Percentiles rank a stretch among this genome's conserved stretches.
These are phyloP conservation scores for Stenichneumon culpator DNA, from an alignment of 2,888 invertebrate genomes.

Conservation along the genomic window DNA sequence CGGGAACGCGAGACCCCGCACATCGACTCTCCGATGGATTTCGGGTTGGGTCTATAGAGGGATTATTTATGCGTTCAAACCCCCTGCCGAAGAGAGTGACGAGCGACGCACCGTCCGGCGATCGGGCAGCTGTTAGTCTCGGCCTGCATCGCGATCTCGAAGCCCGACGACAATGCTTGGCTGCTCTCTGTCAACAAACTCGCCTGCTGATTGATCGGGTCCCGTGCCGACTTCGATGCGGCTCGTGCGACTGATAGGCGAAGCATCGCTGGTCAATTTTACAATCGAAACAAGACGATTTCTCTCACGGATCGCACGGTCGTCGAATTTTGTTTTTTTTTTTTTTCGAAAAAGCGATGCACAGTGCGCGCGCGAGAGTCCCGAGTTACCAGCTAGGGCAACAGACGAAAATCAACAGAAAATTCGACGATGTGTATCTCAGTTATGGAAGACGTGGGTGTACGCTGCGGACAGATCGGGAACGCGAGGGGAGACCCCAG, in stretches of 20 bases:
- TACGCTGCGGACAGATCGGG: not conserved
- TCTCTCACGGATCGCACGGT: not conserved
- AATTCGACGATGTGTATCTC: slow-evolving; percentile 40
- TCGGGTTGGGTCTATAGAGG: not conserved
- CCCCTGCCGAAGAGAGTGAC: not conserved
- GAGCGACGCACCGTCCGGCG: not conserved
- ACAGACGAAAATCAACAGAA: slow-evolving; percentile 43
- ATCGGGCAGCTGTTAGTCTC: slow-evolving; percentile 12
- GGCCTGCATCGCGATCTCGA: slow-evolving; percentile 17
- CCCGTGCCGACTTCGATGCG: slow-evolving; percentile 25
- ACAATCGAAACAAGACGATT: not conserved
- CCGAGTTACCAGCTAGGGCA: slow-evolving; percentile 19
- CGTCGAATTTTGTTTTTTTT: not conserved
- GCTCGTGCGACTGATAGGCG: slow-evolving; percentile 7
- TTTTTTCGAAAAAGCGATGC: not conserved
- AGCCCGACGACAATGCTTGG: slow-evolving; percentile 8
- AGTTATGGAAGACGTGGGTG: slow-evolving; percentile 21
- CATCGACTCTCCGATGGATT: slow-evolving; percentile 12
- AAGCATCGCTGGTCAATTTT: slow-evolving; percentile 50
- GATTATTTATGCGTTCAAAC: not conserved
- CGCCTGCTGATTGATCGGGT: slow-evolving; percentile 14
- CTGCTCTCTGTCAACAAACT: slow-evolving; percentile 30
- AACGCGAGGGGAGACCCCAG: not conserved
- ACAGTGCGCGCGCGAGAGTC: not conserved
- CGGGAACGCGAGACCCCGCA: not conserved